Percentiles rank a stretch among this genome's conserved stretches.
These are phyloP conservation scores for Tarsius wallacei DNA, from an alignment of 2,797 vertebrate species.

Conservation along the genomic window DNA sequence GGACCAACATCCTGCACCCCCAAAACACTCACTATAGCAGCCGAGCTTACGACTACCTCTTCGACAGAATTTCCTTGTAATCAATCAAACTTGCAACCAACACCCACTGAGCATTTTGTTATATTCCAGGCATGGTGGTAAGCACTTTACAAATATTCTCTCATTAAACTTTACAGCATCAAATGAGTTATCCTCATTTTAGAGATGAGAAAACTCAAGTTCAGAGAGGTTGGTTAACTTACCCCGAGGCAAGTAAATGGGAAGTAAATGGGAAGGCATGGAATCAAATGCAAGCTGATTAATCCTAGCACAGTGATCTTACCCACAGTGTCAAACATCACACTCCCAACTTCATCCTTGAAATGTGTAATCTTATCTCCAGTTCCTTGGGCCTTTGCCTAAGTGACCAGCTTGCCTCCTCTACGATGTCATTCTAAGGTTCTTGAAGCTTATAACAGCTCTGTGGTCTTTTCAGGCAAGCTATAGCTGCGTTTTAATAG, in stretches of 20 bases:
- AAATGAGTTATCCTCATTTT: neutral
- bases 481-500: neutral
- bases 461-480: neutral
- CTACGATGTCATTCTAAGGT: neutral
- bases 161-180: neutral
- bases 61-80: neutral
- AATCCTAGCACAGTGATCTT: neutral
- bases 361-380: neutral
- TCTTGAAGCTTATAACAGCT: neutral
- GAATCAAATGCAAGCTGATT: neutral
- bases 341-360: neutral
- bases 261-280: neutral
- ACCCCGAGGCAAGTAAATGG: neutral
- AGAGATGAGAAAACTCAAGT: neutral
- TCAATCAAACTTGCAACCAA: neutral
- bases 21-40: no score
- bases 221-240: neutral
- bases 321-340: neutral
- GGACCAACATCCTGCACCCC: neutral
- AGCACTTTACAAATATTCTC: neutral
- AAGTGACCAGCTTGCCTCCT: neutral
- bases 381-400: neutral
- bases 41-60: neutral
- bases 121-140: neutral
- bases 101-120: neutral